Evolutionary conservation across 2,888 invertebrate genomes (phyloP).

Genomic region (Apantesis nais): DNA sequence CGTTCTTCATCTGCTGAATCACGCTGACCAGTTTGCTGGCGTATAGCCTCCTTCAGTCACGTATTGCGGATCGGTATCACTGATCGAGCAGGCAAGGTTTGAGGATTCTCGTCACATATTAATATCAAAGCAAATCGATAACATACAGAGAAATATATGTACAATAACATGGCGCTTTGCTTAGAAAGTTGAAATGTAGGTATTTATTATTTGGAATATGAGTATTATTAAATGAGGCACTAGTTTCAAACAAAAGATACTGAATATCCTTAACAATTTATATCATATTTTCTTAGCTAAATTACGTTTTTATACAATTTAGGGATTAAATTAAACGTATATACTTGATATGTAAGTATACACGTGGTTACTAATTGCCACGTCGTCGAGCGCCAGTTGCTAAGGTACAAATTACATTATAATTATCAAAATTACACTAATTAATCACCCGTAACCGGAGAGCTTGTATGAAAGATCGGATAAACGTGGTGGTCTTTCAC

Average conservation of each 20-base stretch:
- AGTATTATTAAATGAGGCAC: too few relatives aligned
- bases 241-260: too few relatives aligned
- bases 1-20: too few relatives aligned
- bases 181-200: not conserved
- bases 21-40: too few relatives aligned
- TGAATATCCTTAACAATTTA: too few relatives aligned
- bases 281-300: too few relatives aligned
- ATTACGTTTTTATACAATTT: too few relatives aligned
- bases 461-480: not conserved
- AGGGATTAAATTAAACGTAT: not conserved
- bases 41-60: not conserved
- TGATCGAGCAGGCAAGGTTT: not conserved
- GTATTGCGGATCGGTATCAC: not conserved
- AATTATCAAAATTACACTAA: not conserved
- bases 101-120: not conserved
- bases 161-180: too few relatives aligned
- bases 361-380: slow-evolving; percentile 23
- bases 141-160: too few relatives aligned
- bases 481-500: not conserved
- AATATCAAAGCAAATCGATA: not conserved
- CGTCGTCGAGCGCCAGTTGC: slow-evolving; percentile 2
- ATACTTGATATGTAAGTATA: not conserved
- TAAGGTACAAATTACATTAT: not conserved
- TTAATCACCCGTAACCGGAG: slow-evolving; percentile 1
- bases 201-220: not conserved